Evolutionary conservation across 30 jellyfish, hydroid and myxozoan species (phyloP).

Genomic region (Clytia hemisphaerica): DNA sequence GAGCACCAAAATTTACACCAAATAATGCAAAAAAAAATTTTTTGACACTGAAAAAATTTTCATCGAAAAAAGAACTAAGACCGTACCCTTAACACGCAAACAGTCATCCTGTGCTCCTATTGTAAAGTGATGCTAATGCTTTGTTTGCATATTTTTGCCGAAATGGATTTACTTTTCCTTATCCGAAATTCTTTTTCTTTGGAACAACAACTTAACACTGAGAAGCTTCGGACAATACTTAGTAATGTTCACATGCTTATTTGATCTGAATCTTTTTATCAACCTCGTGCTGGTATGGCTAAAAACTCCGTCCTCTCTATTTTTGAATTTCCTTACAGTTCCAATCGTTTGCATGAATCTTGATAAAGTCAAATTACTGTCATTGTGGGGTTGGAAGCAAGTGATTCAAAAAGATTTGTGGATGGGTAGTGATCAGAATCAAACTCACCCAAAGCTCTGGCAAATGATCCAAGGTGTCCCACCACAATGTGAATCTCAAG

Average conservation of each 20-base stretch:
- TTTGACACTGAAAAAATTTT: no score
- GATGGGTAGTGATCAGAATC: slow-evolving; percentile 52
- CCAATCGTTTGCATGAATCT: slow-evolving; percentile 30
- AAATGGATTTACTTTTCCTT: background rate
- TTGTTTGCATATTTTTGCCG: background rate
- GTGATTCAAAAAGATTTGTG: slow-evolving; percentile 44
- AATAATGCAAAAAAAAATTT: no score
- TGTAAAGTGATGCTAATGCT: no score
- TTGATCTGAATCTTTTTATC: background rate
- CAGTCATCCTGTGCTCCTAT: no score
- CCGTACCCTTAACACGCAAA: no score
- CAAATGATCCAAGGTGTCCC: slow-evolving; percentile 17
- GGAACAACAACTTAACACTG: no score
- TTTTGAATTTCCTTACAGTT: slow-evolving; percentile 12
- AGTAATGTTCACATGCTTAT: background rate
- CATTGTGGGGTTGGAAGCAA: slow-evolving; percentile 44
- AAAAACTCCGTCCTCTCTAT: background rate
- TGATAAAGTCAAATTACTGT: slow-evolving; percentile 37
- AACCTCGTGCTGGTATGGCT: background rate
- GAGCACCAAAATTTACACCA: no score
- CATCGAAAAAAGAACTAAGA: no score
- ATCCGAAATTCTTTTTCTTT: background rate
- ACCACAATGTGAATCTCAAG: slow-evolving; percentile 23
- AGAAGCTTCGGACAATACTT: no score
- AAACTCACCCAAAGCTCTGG: slow-evolving; percentile 49